Conservation (phyloP, 2,888 invertebrate species). For the Acheta domesticus region DNA sequence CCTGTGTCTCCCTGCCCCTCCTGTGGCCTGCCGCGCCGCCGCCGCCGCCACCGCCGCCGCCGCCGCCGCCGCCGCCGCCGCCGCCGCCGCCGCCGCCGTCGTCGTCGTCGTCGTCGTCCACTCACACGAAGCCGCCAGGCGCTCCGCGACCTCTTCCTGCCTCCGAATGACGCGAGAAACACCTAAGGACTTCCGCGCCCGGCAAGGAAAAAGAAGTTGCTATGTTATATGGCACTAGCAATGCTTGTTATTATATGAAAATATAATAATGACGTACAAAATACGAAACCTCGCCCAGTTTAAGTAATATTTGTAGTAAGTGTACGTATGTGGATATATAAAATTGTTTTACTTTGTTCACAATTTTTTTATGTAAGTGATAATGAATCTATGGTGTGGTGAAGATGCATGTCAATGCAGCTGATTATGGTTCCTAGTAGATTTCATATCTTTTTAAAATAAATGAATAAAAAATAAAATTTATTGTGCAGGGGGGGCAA, state of each 20-base stretch:
- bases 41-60: not conserved
- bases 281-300: constrained; percentile 40
- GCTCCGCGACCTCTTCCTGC: not conserved
- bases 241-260: constrained; percentile 38
- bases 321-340: constrained; percentile 39
- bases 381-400: constrained; percentile 34
- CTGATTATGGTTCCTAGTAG: constrained; percentile 48
- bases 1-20: not conserved
- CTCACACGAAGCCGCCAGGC: not conserved
- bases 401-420: constrained; percentile 38
- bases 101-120: not conserved
- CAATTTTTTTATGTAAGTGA: constrained; percentile 36
- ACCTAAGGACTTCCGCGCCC: not conserved
- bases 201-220: constrained; percentile 12
- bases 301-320: constrained; percentile 38
- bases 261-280: constrained; percentile 40
- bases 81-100: no score
- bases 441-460: constrained; percentile 48
- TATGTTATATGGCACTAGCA: constrained; percentile 34
- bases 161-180: not conserved
- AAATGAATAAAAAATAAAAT: constrained; percentile 34
- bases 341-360: constrained; percentile 38
- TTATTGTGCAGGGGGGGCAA: constrained; percentile 35
- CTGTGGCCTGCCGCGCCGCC: not conserved
- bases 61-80: not conserved